Conservation (phyloP, 2,888 invertebrate species). For the Erpobdella octoculata region DNA sequence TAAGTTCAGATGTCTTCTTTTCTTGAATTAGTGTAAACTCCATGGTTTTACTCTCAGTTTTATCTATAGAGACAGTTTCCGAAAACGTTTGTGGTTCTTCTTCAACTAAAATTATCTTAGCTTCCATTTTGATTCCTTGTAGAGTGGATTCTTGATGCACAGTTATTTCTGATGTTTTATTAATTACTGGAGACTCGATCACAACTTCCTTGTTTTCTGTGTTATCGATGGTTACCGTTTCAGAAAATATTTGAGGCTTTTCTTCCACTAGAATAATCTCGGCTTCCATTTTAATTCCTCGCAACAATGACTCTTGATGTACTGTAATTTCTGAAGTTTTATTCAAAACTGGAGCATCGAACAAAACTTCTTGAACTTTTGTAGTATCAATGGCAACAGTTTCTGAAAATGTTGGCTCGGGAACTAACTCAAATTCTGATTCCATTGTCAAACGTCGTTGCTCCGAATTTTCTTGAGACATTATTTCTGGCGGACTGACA, state of each 20-base stretch:
- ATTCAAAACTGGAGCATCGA: constrained; percentile 19
- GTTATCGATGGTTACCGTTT: constrained; percentile 15
- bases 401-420: constrained; percentile 25
- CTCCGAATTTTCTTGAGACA: constrained; percentile 7
- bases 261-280: constrained; percentile 23
- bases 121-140: constrained; percentile 36
- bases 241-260: constrained; percentile 23
- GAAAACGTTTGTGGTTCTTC: constrained; percentile 21
- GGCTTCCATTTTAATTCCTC: constrained; percentile 37
- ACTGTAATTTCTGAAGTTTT: constrained; percentile 32
- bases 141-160: constrained; percentile 29
- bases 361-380: constrained; percentile 22
- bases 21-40: constrained; percentile 6
- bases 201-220: constrained; percentile 23
- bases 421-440: constrained; percentile 14
- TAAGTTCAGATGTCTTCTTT: constrained; percentile 19
- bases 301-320: constrained; percentile 29
- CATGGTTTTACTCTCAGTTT: constrained; percentile 8
- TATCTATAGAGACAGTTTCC: constrained; percentile 22
- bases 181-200: constrained; percentile 15
- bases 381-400: constrained; percentile 18
- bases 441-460: constrained; percentile 4
- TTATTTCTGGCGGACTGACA: constrained; percentile 22
- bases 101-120: constrained; percentile 12
- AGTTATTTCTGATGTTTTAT: constrained; percentile 29